Base-by-base conservation (phyloP, 2,113 vertebrate genomes). In the Vombatus ursinus region DNA sequence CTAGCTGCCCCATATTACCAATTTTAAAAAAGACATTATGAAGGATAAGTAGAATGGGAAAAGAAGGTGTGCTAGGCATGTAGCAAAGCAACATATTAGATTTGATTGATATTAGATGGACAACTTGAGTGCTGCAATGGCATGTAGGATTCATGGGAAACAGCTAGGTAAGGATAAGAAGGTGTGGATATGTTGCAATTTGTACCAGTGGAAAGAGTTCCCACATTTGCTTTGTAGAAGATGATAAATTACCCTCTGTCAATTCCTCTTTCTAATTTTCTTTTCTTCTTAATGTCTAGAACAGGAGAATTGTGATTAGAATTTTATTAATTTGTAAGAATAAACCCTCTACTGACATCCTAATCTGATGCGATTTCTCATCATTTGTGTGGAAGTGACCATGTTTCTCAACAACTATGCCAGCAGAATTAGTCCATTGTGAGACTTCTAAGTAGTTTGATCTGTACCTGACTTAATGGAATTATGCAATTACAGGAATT, bases 241-340 rank as follows among this genome's bases (percentile, higher is more conserved):
- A 84, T 22, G 68, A 84, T 84, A 84, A 84, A 84, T 84, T 84
- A 84, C 84, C 52, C 94, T 37, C 91, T 52, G 37, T 90, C 5
- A 90, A 97, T 48, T 48, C 11, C 97, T 84, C 52, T 61, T 89
- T 28, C 94, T 53, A 50, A 19, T 91, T 49, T 90, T 28, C 90
- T 49, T 48, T 49, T 50, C 47, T 90, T 90, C 48, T 90, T 49
- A 90, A 50, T 90, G 23, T 90, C 26, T 89, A 90, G 26, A 50
- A 6, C 31, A 26, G 23, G 26, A 26, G 47, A 50, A 77, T 77
- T 84, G n/a, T 84, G 90, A 90, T 50, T 90, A 50, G n/a, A 90
- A 49, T 90, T 90, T 90, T 48, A 90, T 90, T 90, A 50, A 23
- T 90, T 50, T 90, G 23, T 51, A 31, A 16, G 16, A 26, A 26